These are phyloP conservation scores for Cololabis saira DNA, from an alignment of 2,113 vertebrate species.

Conservation along the genomic window DNA sequence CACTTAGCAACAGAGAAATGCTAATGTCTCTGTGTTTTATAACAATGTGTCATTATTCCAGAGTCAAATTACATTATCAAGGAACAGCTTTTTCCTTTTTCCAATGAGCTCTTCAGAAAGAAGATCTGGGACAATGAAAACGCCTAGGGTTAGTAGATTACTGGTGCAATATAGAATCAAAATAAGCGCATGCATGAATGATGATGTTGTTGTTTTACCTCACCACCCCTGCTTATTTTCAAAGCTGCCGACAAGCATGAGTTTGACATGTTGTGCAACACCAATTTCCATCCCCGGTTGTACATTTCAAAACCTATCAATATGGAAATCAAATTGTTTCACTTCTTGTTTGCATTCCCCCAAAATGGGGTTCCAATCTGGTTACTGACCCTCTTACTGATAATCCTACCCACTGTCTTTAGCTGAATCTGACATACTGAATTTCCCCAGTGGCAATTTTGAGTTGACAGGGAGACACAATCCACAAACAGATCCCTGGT, in stretches of 20 bases:
- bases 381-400: conserved; percentile 51
- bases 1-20: conserved; percentile 48
- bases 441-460: conserved; percentile 68
- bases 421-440: conserved; percentile 70
- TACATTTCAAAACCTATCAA: conserved; percentile 63
- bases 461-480: conserved; percentile 71
- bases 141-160: conserved; percentile 4
- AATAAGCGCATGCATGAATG: conserved; percentile 25
- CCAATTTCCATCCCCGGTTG: conserved; percentile 51
- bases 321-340: conserved; percentile 64
- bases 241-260: conserved; percentile 25
- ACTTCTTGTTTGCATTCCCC: conserved; percentile 50
- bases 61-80: conserved; percentile 53
- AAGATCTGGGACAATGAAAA: conserved; percentile 21
- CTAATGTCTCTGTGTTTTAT: conserved; percentile 22
- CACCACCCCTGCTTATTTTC: conserved; percentile 15
- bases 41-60: conserved; percentile 52
- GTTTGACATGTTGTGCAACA: conserved; percentile 26
- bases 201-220: conserved; percentile 20
- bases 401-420: conserved; percentile 48
- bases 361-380: conserved; percentile 17
- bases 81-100: conserved; percentile 13
- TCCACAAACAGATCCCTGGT: conserved; percentile 60
- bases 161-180: conserved; percentile 24
- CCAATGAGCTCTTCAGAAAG: not conserved